A percentile compares a stretch with the other conserved stretches of the same genome.
phyloP scores from a whole-genome alignment of 2,888 invertebrate species.

The Leucophenga montana region DNA sequence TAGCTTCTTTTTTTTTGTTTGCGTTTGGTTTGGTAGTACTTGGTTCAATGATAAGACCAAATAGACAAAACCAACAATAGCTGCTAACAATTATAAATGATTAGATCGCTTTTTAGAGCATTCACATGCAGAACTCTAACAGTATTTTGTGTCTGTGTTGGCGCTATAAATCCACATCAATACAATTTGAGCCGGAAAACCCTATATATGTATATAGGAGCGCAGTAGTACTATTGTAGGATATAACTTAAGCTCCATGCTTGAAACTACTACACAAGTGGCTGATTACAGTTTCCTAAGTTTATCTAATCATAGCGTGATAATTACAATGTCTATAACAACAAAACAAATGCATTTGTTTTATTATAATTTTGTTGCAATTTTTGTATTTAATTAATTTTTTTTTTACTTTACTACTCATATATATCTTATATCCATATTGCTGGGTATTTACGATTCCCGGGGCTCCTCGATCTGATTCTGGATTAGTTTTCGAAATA shows the following conservation, averaged over 20 bases:
- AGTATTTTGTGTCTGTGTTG: slow-evolving; percentile 45
- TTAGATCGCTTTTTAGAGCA: slow-evolving; percentile 65
- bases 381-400: too few species aligned
- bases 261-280: neutral
- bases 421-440: too few species aligned
- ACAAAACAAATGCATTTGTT: slow-evolving; percentile 19
- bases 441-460: too few species aligned
- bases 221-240: too few species aligned
- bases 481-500: too few species aligned
- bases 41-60: slow-evolving; percentile 61
- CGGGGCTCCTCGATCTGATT: too few species aligned
- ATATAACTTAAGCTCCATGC: too few species aligned
- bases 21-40: slow-evolving; percentile 41
- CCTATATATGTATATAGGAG: too few species aligned
- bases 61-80: slow-evolving; percentile 57
- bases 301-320: neutral
- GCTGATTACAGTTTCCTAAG: neutral
- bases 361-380: neutral
- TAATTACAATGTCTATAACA: too few species aligned
- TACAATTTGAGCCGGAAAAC: too few species aligned
- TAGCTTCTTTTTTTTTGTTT: neutral
- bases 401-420: too few species aligned
- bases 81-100: slow-evolving; percentile 65
- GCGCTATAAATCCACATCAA: too few species aligned
- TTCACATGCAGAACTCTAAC: slow-evolving; percentile 60